A percentile compares a stretch with the other conserved stretches of the same genome.
phyloP scores from a whole-genome alignment of 1,140 invertebrate genomes.

The Leptinotarsa undecemlineata region DNA sequence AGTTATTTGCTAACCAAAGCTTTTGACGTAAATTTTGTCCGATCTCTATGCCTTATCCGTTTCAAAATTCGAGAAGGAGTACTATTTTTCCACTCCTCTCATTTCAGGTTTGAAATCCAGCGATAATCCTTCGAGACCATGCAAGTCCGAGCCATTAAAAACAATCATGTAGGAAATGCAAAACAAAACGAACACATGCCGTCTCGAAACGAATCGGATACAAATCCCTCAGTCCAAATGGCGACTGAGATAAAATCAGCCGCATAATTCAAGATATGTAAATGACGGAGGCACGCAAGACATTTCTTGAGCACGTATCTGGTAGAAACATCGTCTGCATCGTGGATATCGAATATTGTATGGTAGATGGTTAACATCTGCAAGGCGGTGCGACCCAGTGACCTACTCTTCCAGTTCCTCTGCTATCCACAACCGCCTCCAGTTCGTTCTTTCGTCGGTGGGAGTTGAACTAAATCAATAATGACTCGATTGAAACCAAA shows the following conservation, averaged over 20 bases:
- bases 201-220: too few species aligned
- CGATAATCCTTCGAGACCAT: too few species aligned
- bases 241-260: not conserved
- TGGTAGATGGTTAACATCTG: slow-evolving; percentile 42
- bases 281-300: slow-evolving; percentile 1
- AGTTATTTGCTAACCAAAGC: too few species aligned
- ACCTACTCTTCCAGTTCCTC: slow-evolving; percentile 52
- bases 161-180: too few species aligned
- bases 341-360: slow-evolving; percentile 3
- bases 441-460: not conserved
- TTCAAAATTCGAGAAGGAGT: too few species aligned
- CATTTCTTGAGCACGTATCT: slow-evolving; percentile 8
- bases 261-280: slow-evolving; percentile 3
- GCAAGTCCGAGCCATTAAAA: too few species aligned
- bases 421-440: slow-evolving; percentile 20
- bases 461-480: not conserved
- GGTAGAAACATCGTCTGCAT: slow-evolving; percentile 2
- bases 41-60: too few species aligned
- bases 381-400: slow-evolving; percentile 50
- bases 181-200: too few species aligned
- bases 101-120: too few species aligned
- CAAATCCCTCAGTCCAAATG: not conserved
- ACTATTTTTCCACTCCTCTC: too few species aligned
- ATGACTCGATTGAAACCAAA: not conserved
- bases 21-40: too few species aligned